Conservation (phyloP, 2,888 invertebrate species). For the Coleophora deauratella region DNA sequence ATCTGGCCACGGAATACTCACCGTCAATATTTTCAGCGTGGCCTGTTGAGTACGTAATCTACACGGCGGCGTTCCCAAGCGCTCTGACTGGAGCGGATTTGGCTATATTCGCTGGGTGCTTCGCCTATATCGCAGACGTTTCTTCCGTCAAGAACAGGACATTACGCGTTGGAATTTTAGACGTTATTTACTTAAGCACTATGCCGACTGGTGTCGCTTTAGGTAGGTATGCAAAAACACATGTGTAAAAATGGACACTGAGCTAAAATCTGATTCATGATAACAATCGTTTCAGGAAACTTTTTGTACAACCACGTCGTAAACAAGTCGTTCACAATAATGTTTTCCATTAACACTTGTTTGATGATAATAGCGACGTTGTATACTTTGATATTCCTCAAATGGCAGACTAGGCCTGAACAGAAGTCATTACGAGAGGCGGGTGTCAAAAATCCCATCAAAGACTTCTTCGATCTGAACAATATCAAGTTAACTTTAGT, state of each 20-base stretch:
- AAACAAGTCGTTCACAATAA: constrained; percentile 78
- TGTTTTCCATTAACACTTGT: constrained; percentile 82
- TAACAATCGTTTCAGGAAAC: constrained; percentile 64
- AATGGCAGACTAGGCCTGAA: constrained; percentile 80
- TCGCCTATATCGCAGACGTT: constrained; percentile 87
- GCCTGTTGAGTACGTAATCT: constrained; percentile 84
- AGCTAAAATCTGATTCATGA: neutral
- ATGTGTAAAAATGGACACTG: neutral
- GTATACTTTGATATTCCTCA: constrained; percentile 76
- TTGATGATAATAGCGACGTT: constrained; percentile 77
- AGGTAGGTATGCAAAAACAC: constrained; percentile 53
- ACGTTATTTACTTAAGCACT: constrained; percentile 86
- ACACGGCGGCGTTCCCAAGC: constrained; percentile 83
- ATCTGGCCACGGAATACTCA: too few relatives aligned
- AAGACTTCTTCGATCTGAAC: constrained; percentile 81
- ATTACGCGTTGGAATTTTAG: constrained; percentile 85
- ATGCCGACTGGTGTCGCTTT: constrained; percentile 88
- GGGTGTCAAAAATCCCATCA: constrained; percentile 71
- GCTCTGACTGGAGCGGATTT: constrained; percentile 85
- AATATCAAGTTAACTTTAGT: constrained; percentile 77
- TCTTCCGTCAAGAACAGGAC: constrained; percentile 81
- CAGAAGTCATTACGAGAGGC: constrained; percentile 77
- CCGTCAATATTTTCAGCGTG: constrained; percentile 49
- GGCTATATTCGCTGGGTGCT: constrained; percentile 85
- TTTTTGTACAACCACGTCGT: constrained; percentile 76